Percentiles rank a stretch among this genome's conserved stretches.
These are phyloP conservation scores for Eupithecia subfuscata DNA, from an alignment of 2,888 invertebrate genomes.

Conservation along the genomic window DNA sequence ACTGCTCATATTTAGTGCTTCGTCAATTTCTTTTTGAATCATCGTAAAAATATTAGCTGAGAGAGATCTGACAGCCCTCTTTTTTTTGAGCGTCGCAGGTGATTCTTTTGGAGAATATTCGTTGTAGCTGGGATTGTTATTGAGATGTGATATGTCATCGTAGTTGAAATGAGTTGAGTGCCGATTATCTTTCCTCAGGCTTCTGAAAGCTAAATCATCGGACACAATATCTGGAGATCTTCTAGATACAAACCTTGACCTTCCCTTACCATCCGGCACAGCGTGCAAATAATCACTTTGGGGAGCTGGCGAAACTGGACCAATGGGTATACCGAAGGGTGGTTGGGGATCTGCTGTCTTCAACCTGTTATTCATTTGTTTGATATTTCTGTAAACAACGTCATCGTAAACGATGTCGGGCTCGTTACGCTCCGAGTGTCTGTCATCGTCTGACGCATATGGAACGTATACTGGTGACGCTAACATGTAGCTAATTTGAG, in stretches of 20 bases:
- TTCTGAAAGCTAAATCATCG: constrained; percentile 94
- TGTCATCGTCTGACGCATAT: constrained; percentile 77
- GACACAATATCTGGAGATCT: constrained; percentile 92
- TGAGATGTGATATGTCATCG: constrained; percentile 77
- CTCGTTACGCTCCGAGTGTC: constrained; percentile 86
- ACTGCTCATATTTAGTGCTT: constrained; percentile 79
- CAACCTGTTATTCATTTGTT: constrained; percentile 89
- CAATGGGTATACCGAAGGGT: constrained; percentile 95
- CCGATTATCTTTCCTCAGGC: constrained; percentile 90
- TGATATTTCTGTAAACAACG: constrained; percentile 91
- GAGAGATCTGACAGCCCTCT: constrained; percentile 91
- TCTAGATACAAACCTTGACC: constrained; percentile 86
- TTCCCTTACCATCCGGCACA: constrained; percentile 84
- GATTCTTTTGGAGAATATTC: constrained; percentile 72
- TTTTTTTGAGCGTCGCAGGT: constrained; percentile 85
- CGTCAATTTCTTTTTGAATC: constrained; percentile 87
- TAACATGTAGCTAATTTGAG: constrained; percentile 87
- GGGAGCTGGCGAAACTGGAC: constrained; percentile 91
- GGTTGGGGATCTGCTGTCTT: constrained; percentile 92
- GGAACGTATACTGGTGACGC: constrained; percentile 87
- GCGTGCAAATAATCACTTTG: constrained; percentile 94
- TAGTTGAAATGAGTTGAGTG: constrained; percentile 80
- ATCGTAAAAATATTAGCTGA: constrained; percentile 93
- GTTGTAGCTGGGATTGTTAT: constrained; percentile 73
- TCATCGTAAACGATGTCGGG: constrained; percentile 94